A percentile compares a stretch with the other conserved stretches of the same genome.
These are phyloP conservation scores for Thamnophis elegans DNA, from an alignment of 2,797 vertebrate species.

Conservation along the genomic window DNA sequence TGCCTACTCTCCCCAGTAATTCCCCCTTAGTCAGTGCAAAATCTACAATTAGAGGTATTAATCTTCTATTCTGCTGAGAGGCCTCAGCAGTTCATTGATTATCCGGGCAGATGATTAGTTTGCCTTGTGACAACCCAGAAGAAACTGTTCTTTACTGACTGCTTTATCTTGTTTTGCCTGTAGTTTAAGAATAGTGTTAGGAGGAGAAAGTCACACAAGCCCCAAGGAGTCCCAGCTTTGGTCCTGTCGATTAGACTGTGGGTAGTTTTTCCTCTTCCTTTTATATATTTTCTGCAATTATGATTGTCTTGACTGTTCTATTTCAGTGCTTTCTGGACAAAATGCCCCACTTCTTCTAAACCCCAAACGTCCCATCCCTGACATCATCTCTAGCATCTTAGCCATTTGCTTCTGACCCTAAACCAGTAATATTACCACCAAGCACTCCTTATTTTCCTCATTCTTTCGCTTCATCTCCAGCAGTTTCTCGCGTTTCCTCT, in stretches of 20 bases:
- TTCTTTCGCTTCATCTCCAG: conserved; percentile 64
- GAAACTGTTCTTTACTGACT: not conserved
- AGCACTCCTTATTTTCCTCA: conserved; percentile 73
- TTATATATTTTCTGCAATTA: not conserved
- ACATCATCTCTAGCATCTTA: not conserved
- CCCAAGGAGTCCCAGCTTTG: not conserved
- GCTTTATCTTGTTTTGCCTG: conserved; percentile 3
- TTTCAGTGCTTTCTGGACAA: not conserved
- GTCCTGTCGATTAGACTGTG: not conserved
- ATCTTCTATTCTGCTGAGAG: conserved; percentile 7
- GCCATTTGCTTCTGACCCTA: not conserved
- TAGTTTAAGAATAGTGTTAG: conserved; percentile 2
- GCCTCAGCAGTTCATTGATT: not conserved
- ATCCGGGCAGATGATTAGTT: not conserved
- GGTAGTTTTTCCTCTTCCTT: not conserved
- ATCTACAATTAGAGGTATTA: conserved; percentile 3
- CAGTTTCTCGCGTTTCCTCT: conserved; percentile 68
- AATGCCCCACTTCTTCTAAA: no score
- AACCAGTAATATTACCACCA: conserved; percentile 71
- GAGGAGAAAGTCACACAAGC: not conserved
- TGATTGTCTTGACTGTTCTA: not conserved
- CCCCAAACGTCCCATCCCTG: no score
- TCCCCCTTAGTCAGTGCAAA: not conserved
- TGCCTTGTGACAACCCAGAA: not conserved
- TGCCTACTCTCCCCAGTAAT: not conserved